phyloP scores from a whole-genome alignment of 2,797 vertebrate genomes.

The Acomys russatus region DNA sequence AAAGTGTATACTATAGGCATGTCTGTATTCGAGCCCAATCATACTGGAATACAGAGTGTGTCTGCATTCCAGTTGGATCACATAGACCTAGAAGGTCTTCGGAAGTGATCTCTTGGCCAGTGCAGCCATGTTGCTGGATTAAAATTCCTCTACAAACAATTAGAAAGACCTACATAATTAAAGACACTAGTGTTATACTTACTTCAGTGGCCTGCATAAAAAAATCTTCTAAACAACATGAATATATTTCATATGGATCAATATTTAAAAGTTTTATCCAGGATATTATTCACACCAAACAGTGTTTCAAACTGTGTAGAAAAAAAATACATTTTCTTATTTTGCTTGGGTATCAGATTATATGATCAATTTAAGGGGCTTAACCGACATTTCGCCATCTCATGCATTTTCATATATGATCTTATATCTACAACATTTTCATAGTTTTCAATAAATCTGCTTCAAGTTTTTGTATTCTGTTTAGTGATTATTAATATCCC shows the following conservation, averaged over 20 bases:
- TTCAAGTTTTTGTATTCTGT: not conserved
- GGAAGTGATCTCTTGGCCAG: too few species aligned
- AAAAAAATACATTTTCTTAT: not conserved
- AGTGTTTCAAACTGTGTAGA: not conserved
- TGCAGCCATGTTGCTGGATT: too few species aligned
- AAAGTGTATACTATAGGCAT: too few species aligned
- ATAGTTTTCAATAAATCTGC: conserved; percentile 22
- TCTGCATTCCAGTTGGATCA: too few species aligned
- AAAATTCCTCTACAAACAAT: not conserved
- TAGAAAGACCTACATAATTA: not conserved
- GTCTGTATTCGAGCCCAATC: too few species aligned
- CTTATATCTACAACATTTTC: not conserved
- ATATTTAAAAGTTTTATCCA: not conserved
- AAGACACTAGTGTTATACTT: not conserved
- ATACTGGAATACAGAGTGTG: too few species aligned
- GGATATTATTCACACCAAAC: not conserved
- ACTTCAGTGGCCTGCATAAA: not conserved
- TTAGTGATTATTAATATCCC: not conserved
- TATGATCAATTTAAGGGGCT: not conserved
- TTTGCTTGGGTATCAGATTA: not conserved
- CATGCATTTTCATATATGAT: not conserved
- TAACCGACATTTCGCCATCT: not conserved
- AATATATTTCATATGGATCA: not conserved
- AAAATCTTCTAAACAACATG: not conserved
- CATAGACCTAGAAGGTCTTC: too few species aligned